phyloP scores from a whole-genome alignment of 2,888 invertebrate species.

The Cerastoderma edule region DNA sequence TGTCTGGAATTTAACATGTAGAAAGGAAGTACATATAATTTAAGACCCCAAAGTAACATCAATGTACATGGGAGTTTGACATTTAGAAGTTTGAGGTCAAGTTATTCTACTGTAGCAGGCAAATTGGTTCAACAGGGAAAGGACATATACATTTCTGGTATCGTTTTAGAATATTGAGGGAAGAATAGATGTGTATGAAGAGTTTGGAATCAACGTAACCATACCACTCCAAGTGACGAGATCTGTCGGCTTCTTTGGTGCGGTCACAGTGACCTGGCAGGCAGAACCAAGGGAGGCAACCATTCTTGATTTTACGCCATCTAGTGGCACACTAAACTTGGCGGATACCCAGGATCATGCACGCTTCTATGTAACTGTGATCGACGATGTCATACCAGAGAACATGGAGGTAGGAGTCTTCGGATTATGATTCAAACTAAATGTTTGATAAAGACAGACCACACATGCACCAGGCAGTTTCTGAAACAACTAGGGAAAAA shows the following conservation, averaged over 20 bases:
- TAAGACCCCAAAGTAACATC: no score
- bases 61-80: no score
- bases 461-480: no score
- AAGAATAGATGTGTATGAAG: conserved; percentile 80
- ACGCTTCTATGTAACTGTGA: conserved; percentile 73
- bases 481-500: no score
- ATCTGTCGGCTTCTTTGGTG: conserved; percentile 75
- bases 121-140: no score
- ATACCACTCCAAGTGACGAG: conserved; percentile 73
- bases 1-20: no score
- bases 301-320: conserved; percentile 75
- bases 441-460: no score
- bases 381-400: conserved; percentile 79
- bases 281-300: conserved; percentile 77
- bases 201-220: conserved; percentile 70
- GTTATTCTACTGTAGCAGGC: no score
- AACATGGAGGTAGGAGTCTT: conserved; percentile 80
- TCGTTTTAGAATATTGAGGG: conserved; percentile 78
- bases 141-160: no score
- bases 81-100: no score
- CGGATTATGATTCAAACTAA: no score
- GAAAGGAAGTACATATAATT: no score
- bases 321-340: conserved; percentile 77
- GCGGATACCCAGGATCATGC: conserved; percentile 70
- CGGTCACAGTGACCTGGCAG: conserved; percentile 77